Percentiles rank a stretch among this genome's conserved stretches.
phyloP scores from a whole-genome alignment of 1,140 invertebrate species.

The Arion vulgaris region DNA sequence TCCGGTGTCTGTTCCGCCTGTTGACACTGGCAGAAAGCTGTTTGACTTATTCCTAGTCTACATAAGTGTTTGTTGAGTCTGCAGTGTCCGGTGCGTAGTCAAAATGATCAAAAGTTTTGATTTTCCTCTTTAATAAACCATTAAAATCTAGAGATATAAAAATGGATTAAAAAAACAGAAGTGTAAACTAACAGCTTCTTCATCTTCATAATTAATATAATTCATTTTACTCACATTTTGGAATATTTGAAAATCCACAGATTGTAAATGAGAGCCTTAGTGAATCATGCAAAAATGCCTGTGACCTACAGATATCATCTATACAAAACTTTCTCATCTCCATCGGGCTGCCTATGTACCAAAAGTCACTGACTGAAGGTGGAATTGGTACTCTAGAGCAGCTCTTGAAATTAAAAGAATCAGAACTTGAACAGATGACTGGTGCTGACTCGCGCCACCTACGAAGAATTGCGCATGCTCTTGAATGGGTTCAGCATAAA shows the following conservation, averaged over 20 bases:
- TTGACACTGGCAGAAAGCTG: too few relatives aligned
- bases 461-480: slow-evolving; percentile 62
- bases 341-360: slow-evolving; percentile 73
- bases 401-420: slow-evolving; percentile 52
- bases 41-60: too few relatives aligned
- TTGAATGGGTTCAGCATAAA: slow-evolving; percentile 63
- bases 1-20: too few relatives aligned
- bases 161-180: too few relatives aligned
- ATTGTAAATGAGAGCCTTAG: slow-evolving; percentile 70
- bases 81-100: too few relatives aligned
- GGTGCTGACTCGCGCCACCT: slow-evolving; percentile 60
- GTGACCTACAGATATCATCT: slow-evolving; percentile 69
- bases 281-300: slow-evolving; percentile 63
- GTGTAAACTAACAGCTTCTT: too few relatives aligned
- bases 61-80: too few relatives aligned
- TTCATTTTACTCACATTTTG: too few relatives aligned
- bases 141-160: too few relatives aligned
- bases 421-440: slow-evolving; percentile 54
- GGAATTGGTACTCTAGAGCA: slow-evolving; percentile 54
- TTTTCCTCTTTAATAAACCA: too few relatives aligned
- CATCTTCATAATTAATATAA: too few relatives aligned
- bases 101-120: too few relatives aligned
- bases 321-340: slow-evolving; percentile 71
- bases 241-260: slow-evolving; percentile 57
- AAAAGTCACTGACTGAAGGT: slow-evolving; percentile 49